A percentile compares a stretch with the other conserved stretches of the same genome.
Conservation (phyloP, 2,113 vertebrate genomes). For the Ariopsis seemanni region DNA sequence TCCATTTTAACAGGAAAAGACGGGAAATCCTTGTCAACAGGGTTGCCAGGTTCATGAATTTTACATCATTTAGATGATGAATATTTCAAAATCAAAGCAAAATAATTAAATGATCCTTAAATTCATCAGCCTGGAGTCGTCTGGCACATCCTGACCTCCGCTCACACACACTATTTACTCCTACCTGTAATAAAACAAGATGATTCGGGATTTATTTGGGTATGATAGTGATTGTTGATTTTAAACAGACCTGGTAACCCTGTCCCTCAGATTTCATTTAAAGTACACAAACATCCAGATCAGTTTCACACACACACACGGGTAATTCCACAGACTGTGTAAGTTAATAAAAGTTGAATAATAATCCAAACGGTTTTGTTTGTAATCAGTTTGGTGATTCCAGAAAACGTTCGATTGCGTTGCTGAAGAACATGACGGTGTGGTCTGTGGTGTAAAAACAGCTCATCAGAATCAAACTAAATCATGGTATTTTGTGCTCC, state of each 20-base stretch:
- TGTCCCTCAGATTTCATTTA: background rate
- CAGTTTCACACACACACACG: background rate
- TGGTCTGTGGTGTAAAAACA: background rate
- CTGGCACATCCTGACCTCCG: background rate
- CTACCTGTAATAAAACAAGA: background rate
- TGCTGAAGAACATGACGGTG: background rate
- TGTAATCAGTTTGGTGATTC: background rate
- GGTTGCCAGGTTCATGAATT: background rate
- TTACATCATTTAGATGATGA: background rate
- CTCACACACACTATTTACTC: background rate
- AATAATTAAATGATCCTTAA: background rate
- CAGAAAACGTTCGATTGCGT: background rate
- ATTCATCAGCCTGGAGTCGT: background rate
- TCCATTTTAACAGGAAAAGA: background rate
- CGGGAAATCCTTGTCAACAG: background rate
- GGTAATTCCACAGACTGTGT: too few species aligned
- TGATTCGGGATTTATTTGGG: background rate
- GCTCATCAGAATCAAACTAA: background rate
- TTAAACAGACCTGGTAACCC: background rate
- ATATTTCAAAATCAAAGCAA: background rate
- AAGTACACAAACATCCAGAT: background rate
- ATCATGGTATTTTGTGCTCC: background rate
- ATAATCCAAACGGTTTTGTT: too few species aligned
- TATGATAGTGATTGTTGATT: background rate
- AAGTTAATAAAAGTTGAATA: too few species aligned